Base-by-base conservation (phyloP, 1,140 invertebrate species). In the Orius insidiosus region DNA sequence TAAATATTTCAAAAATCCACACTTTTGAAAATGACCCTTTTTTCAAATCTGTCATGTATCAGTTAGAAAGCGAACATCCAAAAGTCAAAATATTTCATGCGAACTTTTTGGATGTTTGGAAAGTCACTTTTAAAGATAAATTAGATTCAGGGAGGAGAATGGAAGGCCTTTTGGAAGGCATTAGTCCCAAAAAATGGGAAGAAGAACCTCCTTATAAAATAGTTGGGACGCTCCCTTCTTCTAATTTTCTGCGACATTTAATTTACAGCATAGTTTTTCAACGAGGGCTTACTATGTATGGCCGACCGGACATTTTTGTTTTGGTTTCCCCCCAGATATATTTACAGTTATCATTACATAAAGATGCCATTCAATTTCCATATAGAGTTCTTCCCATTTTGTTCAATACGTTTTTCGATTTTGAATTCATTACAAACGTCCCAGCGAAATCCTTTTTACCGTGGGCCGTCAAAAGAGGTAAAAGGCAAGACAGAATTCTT, bases 261-360 rank as follows among this genome's bases (percentile, higher is more conserved):
- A 19, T 43, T 30, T 18, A n/a, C 2, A 47, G 38, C 38, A 51
- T 51, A 8, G 24, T 42, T 33, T 45, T 44, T 44, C 45, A 51
- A 40, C 11, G 9, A 13, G 47, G 44, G 1, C 9, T 49, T 5
- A 24, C 15, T 36, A 9, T 7, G 5, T 49, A 15, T 31, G 51
- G 51, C 3, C 36, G 47, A 0, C 47, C 47, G 2, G 44, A 41
- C 13, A 2, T 52, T 16, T 52, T 18, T 45, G 10, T 49, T 11
- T 9, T 46, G 1, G 5, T 52, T 10, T 10, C 15, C 33, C 33
- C 45, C 4, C 14, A 36, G 18, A 46, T 37, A 13, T 49, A 45
- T 49, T 18, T 38, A 18, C 44, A 35, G 18, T 31, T 46, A 6
- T 33, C 11, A n/a, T 14, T 11, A 15, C 9, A 14, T 9, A 15